These are phyloP conservation scores for Himalopsyche japonica DNA, from an alignment of 2,888 invertebrate species.

Conservation along the genomic window DNA sequence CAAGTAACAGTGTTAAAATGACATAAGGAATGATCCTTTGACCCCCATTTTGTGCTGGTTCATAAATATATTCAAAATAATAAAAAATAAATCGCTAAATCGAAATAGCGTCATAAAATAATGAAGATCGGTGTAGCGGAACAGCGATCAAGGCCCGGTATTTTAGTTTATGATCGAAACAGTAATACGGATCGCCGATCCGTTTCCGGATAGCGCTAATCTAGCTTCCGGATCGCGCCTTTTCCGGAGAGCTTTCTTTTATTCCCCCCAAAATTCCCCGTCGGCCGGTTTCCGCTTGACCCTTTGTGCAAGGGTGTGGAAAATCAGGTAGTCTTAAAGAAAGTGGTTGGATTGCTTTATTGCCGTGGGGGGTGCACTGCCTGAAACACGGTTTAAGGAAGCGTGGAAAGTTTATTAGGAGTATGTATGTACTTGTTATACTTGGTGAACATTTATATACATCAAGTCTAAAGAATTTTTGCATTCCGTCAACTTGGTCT, in stretches of 20 bases:
- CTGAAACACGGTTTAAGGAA: background rate
- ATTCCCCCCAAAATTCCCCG: background rate
- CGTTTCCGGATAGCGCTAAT: background rate
- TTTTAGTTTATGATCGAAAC: background rate
- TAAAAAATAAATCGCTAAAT: background rate
- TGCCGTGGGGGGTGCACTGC: conserved; percentile 15
- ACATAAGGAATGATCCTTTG: no score
- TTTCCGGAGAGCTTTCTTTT: background rate
- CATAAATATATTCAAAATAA: background rate
- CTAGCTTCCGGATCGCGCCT: background rate
- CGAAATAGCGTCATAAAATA: background rate
- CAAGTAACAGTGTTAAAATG: background rate
- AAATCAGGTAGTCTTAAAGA: conserved; percentile 30
- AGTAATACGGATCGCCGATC: background rate
- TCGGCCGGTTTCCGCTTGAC: conserved; percentile 16
- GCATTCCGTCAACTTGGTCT: no score
- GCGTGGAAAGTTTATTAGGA: background rate
- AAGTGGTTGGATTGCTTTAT: conserved; percentile 33
- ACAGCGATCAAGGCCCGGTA: background rate
- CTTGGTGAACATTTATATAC: no score
- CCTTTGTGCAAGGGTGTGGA: conserved; percentile 32
- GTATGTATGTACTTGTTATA: background rate
- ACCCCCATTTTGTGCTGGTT: no score
- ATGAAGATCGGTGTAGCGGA: background rate
- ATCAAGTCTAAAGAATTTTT: no score